These are phyloP conservation scores for Oscheius sp. DNA, from an alignment of 2,888 invertebrate genomes.

Conservation along the genomic window DNA sequence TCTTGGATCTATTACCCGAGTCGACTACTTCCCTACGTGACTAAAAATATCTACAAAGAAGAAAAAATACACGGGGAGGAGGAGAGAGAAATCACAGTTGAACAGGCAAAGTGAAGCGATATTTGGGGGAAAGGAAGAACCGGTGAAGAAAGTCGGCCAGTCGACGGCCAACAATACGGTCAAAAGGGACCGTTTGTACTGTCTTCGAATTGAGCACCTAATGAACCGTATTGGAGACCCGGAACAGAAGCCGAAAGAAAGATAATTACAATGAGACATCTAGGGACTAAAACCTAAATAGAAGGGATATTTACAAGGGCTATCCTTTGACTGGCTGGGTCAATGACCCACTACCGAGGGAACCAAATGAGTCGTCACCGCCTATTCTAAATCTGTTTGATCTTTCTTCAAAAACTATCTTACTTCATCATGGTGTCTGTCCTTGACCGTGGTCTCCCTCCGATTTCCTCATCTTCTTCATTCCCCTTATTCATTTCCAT, in stretches of 20 bases:
- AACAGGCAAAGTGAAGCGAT: not conserved
- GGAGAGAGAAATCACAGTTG: not conserved
- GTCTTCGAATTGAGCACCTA: not conserved
- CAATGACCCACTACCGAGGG: slow-evolving; percentile 7
- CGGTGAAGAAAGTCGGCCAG: not conserved
- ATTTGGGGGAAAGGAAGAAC: not conserved
- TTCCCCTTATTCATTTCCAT: slow-evolving; percentile 34
- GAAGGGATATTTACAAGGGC: not conserved
- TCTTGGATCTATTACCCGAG: too few relatives aligned
- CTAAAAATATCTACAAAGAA: slow-evolving; percentile 1
- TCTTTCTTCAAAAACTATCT: not conserved
- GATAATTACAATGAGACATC: not conserved
- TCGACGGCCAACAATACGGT: slow-evolving; percentile 10
- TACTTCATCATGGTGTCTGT: slow-evolving; percentile 17
- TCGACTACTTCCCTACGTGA: not conserved
- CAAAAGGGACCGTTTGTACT: slow-evolving; percentile 9
- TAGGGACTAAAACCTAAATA: not conserved
- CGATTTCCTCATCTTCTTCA: slow-evolving; percentile 19
- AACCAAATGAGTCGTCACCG: slow-evolving; percentile 8
- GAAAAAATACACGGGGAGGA: not conserved
- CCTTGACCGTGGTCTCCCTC: not conserved
- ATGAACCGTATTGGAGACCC: slow-evolving; percentile 6
- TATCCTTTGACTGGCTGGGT: slow-evolving; percentile 19
- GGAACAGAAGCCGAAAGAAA: not conserved
- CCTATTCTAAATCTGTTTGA: not conserved